Evolutionary conservation across 2,113 vertebrate genomes (phyloP).

Genomic region (Pangasianodon hypophthalmus): DNA sequence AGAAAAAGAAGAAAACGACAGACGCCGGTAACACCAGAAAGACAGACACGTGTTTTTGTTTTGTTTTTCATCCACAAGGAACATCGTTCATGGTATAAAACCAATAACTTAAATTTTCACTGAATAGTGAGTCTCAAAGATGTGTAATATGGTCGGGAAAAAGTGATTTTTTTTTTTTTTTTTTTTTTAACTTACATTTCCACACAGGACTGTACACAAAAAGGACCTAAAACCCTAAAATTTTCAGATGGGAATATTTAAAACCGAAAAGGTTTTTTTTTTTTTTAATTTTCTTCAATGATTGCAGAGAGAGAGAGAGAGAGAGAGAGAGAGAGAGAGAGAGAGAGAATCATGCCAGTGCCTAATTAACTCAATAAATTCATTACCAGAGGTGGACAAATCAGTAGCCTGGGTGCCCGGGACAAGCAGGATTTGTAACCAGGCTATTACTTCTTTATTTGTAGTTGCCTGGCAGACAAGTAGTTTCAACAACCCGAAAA

Average conservation of each 20-base stretch:
- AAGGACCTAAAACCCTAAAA: neutral
- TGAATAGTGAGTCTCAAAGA: neutral
- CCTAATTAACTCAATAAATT: constrained; percentile 3
- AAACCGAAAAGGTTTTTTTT: neutral
- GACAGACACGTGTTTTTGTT: constrained; percentile 43
- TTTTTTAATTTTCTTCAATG: neutral
- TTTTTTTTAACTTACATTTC: constrained; percentile 7
- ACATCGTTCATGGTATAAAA: constrained; percentile 25
- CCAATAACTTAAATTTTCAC: neutral
- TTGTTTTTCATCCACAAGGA: constrained; percentile 32
- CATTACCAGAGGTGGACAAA: constrained; percentile 15
- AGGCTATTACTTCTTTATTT: neutral
- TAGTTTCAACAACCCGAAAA: neutral
- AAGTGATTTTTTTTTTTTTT: neutral
- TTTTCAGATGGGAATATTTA: neutral
- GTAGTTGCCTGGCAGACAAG: neutral
- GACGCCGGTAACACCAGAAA: constrained; percentile 55
- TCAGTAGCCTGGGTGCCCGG: neutral
- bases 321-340: neutral
- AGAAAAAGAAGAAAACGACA: neutral
- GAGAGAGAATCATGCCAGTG: neutral
- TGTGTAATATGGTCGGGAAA: neutral
- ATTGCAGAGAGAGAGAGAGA: neutral
- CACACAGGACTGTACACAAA: constrained; percentile 27
- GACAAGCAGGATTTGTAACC: neutral